Evolutionary conservation across 2,113 vertebrate genomes (phyloP).

Genomic region (Ranitomeya imitator): DNA sequence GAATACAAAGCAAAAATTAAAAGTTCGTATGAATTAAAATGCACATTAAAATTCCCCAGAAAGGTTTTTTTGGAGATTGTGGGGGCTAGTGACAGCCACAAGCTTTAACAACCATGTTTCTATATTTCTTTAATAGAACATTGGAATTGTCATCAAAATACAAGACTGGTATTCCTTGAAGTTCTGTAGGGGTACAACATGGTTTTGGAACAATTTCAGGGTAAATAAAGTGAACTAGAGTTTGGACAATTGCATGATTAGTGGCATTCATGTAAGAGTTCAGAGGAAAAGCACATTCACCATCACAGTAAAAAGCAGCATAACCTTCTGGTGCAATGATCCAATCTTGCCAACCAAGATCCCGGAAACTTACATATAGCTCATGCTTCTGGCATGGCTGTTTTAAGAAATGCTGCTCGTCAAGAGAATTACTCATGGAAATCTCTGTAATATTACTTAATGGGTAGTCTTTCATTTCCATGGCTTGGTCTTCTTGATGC

Average conservation of each 20-base stretch:
- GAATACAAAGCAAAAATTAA: neutral
- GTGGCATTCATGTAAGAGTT: conserved; percentile 58
- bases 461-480: conserved; percentile 13
- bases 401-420: neutral
- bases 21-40: neutral
- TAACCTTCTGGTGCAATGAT: conserved; percentile 58
- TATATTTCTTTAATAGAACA: conserved; percentile 60
- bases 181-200: conserved; percentile 58
- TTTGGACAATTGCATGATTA: conserved; percentile 57
- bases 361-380: conserved; percentile 53
- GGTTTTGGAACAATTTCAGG: conserved; percentile 59
- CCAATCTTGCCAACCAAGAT: conserved; percentile 58
- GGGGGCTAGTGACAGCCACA: conserved; percentile 58
- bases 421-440: neutral
- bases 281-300: conserved; percentile 55
- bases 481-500: conserved; percentile 21
- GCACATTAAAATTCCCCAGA: neutral
- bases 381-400: conserved; percentile 53
- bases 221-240: conserved; percentile 57
- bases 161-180: conserved; percentile 58
- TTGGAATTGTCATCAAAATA: conserved; percentile 60
- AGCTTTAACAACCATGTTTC: conserved; percentile 59
- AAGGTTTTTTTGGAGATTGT: no score
- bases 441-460: conserved; percentile 12
- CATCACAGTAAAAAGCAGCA: conserved; percentile 55